A percentile compares a stretch with the other conserved stretches of the same genome.
Conservation (phyloP, 2,113 vertebrate genomes). For the Callocephalon fimbriatum region DNA sequence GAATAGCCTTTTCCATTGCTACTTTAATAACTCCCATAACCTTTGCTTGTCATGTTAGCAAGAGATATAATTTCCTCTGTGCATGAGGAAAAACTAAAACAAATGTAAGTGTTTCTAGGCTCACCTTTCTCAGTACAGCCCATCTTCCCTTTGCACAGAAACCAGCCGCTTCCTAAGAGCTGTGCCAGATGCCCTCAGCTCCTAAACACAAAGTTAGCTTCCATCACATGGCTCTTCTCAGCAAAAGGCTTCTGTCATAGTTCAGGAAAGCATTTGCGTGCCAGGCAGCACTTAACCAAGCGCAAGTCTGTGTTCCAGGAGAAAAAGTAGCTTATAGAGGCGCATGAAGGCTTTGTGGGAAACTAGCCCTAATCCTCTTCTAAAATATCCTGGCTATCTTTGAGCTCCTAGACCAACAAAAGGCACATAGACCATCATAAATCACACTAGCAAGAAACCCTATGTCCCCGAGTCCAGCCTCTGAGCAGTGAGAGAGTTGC, state of each 20-base stretch:
- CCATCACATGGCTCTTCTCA: background rate
- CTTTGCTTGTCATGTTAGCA: background rate
- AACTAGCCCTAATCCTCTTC: background rate
- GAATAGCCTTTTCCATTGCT: background rate
- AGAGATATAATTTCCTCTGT: conserved; percentile 9
- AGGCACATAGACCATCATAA: background rate
- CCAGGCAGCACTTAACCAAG: background rate
- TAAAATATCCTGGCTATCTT: background rate
- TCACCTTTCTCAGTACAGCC: conserved; percentile 9
- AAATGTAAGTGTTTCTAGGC: background rate
- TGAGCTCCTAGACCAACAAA: background rate
- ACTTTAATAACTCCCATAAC: conserved; percentile 26
- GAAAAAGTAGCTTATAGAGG: background rate
- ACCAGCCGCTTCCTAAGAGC: conserved; percentile 31
- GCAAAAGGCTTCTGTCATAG: background rate
- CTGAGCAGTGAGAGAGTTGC: background rate
- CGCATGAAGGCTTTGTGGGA: background rate
- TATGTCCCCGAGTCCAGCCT: background rate
- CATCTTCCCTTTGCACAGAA: conserved; percentile 4
- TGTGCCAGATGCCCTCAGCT: background rate
- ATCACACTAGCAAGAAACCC: background rate
- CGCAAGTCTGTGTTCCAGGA: background rate
- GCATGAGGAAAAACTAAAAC: background rate
- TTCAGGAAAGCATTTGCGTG: background rate
- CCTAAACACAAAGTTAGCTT: background rate